Evolutionary conservation across 2,113 vertebrate species (phyloP), one percentile per base, ranked within the genome.

Genomic region (Brienomyrus longianalis): DNA sequence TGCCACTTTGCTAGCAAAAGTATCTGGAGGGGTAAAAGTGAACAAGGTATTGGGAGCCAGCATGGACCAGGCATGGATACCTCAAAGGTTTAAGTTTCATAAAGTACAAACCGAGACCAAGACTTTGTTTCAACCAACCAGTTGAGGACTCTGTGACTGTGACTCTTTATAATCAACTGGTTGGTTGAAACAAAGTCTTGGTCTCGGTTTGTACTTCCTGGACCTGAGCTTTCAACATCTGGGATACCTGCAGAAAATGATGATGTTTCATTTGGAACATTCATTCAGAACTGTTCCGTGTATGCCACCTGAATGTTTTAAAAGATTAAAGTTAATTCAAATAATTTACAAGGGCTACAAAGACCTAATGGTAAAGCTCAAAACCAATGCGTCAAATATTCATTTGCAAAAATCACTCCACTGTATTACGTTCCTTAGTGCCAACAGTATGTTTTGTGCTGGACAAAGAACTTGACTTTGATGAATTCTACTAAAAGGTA

Each of bases 1-100:
- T 0, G 96, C 96, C 0, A 97, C 96, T 50, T 97, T 97, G 91
- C 96, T 97, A 91, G 96, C 96, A 85, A 97, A 97, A 0, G 96
- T 97, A 92, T 97, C 96, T 97, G 5, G 83, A 86, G 2, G 19
- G 27, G 9, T 23, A 2, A 51, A 23, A 90, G 23, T 84, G 27
- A 23, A n/a, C 21, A 54, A 9, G 50, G 15, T 21, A 87, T 47
- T 50, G n/a, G 10, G 35, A 56, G 10, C 47, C 88, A 83, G 11
- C 21, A 3, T 15, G 43, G 27, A 51, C 48, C 19, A 54, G 4
- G 47, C 66, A 13, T 21, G n/a, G 21, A 77, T 31, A 19, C 47
- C 66, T 51, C 66, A 51, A 50, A 47, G 17, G 83, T 19, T 31
- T 17, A 88, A 56, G 11, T 1, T 70, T 31, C 62, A 27, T 11